phyloP scores from a whole-genome alignment of 2,888 invertebrate species.

The Lobophora halterata region DNA sequence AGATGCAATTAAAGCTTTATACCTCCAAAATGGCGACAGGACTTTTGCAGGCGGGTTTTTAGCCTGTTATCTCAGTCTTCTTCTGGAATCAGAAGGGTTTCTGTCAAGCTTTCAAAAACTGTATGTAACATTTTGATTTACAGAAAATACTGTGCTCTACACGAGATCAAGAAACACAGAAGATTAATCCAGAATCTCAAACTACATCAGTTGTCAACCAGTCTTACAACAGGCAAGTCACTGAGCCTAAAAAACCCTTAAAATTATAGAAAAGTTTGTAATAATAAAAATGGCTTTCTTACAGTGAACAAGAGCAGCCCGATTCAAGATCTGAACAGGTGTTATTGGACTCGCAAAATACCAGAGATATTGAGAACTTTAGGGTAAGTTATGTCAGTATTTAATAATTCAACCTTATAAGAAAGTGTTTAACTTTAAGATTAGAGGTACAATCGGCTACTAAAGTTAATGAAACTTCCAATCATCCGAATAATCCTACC shows the following conservation, averaged over 20 bases:
- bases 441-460: too few species aligned
- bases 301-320: conserved; percentile 70
- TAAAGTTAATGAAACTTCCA: too few species aligned
- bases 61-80: too few species aligned
- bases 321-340: conserved; percentile 70
- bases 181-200: conserved; percentile 56
- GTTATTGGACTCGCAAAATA: conserved; percentile 61
- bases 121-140: conserved; percentile 19
- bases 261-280: too few species aligned
- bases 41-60: too few species aligned
- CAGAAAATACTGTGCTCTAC: conserved; percentile 58
- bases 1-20: too few species aligned
- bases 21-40: too few species aligned
- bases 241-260: background rate
- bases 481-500: too few species aligned
- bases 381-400: conserved; percentile 62
- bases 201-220: conserved; percentile 63
- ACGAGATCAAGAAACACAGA: conserved; percentile 55
- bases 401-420: too few species aligned
- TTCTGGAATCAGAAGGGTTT: too few species aligned
- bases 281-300: conserved; percentile 30
- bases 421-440: too few species aligned
- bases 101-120: too few species aligned
- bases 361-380: conserved; percentile 64
- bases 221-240: conserved; percentile 66